These are phyloP conservation scores for Emydura subglobosa DNA, from an alignment of 2,113 vertebrate species.

Conservation along the genomic window DNA sequence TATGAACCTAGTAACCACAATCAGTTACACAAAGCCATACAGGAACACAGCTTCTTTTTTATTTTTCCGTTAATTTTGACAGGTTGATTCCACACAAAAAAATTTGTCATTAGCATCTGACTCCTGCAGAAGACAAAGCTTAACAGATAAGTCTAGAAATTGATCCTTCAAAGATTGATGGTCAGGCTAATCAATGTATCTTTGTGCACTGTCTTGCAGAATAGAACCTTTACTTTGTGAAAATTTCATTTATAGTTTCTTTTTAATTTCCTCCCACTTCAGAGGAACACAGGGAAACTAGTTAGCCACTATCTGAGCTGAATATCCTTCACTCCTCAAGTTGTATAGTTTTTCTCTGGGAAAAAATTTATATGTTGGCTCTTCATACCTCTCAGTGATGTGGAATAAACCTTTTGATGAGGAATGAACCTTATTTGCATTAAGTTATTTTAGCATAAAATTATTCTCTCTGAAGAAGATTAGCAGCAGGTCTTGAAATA, in stretches of 20 bases:
- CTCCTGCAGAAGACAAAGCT: background rate
- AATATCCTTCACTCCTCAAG: background rate
- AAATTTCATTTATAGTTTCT: background rate
- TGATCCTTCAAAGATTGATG: background rate
- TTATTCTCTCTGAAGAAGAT: slow-evolving; percentile 33
- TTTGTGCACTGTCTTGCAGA: background rate
- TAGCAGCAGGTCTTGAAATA: background rate
- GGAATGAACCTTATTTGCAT: slow-evolving; percentile 24
- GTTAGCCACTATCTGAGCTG: background rate
- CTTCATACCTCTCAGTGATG: background rate
- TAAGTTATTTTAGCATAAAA: slow-evolving; percentile 54
- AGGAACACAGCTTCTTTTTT: background rate
- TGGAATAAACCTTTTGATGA: background rate
- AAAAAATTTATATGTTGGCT: background rate
- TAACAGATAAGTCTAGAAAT: background rate
- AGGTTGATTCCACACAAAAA: background rate
- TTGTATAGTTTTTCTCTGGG: background rate
- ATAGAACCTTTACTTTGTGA: background rate
- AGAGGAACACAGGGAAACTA: background rate
- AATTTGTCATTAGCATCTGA: background rate
- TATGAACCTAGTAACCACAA: background rate
- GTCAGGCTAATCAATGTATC: background rate
- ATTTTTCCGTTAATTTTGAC: background rate
- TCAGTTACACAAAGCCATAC: background rate
- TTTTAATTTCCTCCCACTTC: background rate